phyloP scores from a whole-genome alignment of 2,888 invertebrate genomes.

The Oegoconia quadripuncta region DNA sequence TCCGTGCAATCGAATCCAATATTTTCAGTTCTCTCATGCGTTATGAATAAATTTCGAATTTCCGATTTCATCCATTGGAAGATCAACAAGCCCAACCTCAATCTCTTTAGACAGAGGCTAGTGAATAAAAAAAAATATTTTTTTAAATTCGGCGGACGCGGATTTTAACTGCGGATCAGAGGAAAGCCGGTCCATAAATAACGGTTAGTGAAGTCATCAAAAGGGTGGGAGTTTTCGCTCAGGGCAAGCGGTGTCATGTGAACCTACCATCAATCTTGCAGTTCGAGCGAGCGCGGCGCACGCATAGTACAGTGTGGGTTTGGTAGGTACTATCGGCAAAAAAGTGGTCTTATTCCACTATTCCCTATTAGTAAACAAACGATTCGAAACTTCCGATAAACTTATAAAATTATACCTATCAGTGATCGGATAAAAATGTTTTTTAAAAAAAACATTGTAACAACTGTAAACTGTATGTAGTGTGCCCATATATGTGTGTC shows the following conservation, averaged over 20 bases:
- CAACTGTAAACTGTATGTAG: too few relatives aligned
- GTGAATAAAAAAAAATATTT: slow-evolving; percentile 50
- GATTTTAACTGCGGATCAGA: slow-evolving; percentile 54
- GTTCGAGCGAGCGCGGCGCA: slow-evolving; percentile 46
- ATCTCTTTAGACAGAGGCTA: slow-evolving; percentile 14
- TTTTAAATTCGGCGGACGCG: slow-evolving; percentile 46
- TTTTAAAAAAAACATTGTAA: too few relatives aligned
- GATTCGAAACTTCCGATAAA: too few relatives aligned
- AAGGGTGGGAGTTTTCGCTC: slow-evolving; percentile 64
- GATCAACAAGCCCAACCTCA: slow-evolving; percentile 17
- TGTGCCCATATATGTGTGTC: too few relatives aligned
- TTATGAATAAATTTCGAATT: slow-evolving; percentile 7
- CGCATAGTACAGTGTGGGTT: slow-evolving; percentile 41
- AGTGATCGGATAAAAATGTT: too few relatives aligned
- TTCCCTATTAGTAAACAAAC: too few relatives aligned
- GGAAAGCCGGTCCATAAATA: slow-evolving; percentile 68
- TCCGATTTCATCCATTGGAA: slow-evolving; percentile 6
- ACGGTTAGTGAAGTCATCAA: slow-evolving; percentile 76
- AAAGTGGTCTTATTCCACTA: too few relatives aligned
- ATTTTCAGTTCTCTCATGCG: slow-evolving; percentile 1
- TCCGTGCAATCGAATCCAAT: background rate
- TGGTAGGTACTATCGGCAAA: too few relatives aligned
- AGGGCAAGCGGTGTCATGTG: slow-evolving; percentile 71
- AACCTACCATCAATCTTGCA: slow-evolving; percentile 72
- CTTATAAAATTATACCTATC: too few relatives aligned